Conservation (phyloP, 2,888 invertebrate species). For the Caenorhabditis zanzibari region DNA sequence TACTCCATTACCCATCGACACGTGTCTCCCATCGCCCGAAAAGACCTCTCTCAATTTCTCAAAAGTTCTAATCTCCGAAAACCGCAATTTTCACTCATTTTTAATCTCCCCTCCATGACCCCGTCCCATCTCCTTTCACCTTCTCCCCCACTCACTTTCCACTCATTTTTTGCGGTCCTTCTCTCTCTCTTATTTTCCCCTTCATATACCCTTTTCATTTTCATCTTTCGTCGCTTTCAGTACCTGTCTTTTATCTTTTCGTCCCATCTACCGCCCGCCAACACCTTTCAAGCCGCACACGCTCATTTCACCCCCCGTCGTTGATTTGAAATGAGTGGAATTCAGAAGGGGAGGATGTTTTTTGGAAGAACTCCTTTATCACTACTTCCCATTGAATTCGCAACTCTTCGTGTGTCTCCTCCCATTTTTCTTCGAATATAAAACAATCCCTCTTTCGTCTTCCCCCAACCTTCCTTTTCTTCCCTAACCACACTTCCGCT, state of each 20-base stretch:
- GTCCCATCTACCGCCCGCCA: slow-evolving; percentile 61
- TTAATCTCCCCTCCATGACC: slow-evolving; percentile 21
- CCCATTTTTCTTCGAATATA: slow-evolving; percentile 23
- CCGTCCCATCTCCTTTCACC: slow-evolving; percentile 23
- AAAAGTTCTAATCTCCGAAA: slow-evolving; percentile 31
- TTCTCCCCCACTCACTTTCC: slow-evolving; percentile 1
- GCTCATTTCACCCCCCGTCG: slow-evolving; percentile 15
- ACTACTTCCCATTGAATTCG: slow-evolving; percentile 21
- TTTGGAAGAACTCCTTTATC: background rate
- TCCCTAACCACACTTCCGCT: slow-evolving; percentile 57
- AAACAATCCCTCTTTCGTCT: slow-evolving; percentile 15
- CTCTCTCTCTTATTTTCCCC: background rate
- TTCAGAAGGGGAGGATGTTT: background rate
- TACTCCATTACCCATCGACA: background rate
- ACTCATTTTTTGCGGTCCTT: slow-evolving; percentile 48
- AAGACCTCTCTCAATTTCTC: slow-evolving; percentile 30
- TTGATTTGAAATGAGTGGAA: background rate
- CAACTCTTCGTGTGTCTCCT: slow-evolving; percentile 11
- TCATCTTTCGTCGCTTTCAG: slow-evolving; percentile 44
- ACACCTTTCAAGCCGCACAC: slow-evolving; percentile 63
- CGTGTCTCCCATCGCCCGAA: slow-evolving; percentile 28
- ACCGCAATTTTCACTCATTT: slow-evolving; percentile 34
- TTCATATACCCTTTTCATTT: slow-evolving; percentile 11
- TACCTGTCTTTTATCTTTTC: slow-evolving; percentile 60
- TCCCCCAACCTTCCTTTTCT: background rate